phyloP scores from a whole-genome alignment of 2,797 vertebrate genomes.

The Leuciscus waleckii region DNA sequence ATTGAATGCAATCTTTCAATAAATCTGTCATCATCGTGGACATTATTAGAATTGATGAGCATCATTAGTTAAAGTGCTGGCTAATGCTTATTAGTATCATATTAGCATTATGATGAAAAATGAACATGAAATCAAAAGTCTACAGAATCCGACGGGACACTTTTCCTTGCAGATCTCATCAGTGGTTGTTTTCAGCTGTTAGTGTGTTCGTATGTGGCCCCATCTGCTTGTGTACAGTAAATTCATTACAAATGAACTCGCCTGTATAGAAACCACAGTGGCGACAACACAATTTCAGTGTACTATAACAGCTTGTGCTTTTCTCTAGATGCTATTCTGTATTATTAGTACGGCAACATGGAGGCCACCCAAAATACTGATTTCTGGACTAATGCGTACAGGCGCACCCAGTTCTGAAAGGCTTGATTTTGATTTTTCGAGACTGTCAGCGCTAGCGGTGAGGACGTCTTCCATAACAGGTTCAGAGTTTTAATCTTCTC shows the following conservation, averaged over 20 bases:
- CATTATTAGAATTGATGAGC: slow-evolving; percentile 45
- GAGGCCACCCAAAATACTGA: background rate
- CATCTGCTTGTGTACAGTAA: slow-evolving; percentile 20
- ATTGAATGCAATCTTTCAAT: slow-evolving; percentile 38
- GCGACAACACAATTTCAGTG: background rate
- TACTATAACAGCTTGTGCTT: slow-evolving; percentile 16
- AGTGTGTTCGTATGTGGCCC: slow-evolving; percentile 4
- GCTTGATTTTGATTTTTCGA: slow-evolving; percentile 42
- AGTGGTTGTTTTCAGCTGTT: background rate
- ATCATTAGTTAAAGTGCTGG: slow-evolving; percentile 48
- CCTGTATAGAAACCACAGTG: background rate
- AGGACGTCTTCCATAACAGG: slow-evolving; percentile 44
- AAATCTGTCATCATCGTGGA: slow-evolving; percentile 33
- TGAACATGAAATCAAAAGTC: slow-evolving; percentile 27
- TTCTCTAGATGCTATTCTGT: background rate
- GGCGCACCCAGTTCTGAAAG: background rate
- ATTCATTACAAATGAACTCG: slow-evolving; percentile 35
- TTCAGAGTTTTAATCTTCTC: slow-evolving; percentile 53
- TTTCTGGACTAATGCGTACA: background rate
- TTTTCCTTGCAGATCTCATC: slow-evolving; percentile 16
- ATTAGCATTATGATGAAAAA: slow-evolving; percentile 52
- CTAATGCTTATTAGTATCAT: slow-evolving; percentile 50
- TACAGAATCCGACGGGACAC: background rate
- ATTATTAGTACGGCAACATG: background rate
- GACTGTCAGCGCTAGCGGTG: slow-evolving; percentile 16